Conservation (phyloP, 2,888 invertebrate species). For the Tillus elongatus region DNA sequence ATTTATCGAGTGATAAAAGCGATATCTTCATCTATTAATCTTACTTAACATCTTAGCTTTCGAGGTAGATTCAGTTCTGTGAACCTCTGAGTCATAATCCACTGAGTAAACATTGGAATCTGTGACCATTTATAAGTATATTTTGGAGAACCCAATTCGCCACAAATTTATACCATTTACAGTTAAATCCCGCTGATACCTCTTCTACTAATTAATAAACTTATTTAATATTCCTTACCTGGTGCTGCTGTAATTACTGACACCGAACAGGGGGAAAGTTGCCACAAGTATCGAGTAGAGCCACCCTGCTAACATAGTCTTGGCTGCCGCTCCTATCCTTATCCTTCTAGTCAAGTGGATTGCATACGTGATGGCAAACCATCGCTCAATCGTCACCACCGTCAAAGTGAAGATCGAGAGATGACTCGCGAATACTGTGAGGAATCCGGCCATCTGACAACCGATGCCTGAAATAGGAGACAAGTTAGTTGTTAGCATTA, state of each 20-base stretch:
- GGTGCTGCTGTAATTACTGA: constrained; percentile 83
- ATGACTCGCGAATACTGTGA: constrained; percentile 81
- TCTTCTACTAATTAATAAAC: not conserved
- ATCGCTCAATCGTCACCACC: constrained; percentile 75
- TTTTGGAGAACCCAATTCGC: no score
- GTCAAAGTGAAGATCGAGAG: constrained; percentile 81
- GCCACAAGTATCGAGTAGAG: constrained; percentile 68
- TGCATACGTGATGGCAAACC: constrained; percentile 76
- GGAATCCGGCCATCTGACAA: constrained; percentile 78
- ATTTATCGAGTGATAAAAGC: no score
- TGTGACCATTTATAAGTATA: no score
- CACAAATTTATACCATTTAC: no score
- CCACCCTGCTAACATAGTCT: constrained; percentile 74
- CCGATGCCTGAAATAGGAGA: constrained; percentile 56
- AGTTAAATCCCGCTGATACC: no score
- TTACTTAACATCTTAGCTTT: no score
- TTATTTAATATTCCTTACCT: constrained; percentile 41
- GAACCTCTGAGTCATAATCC: no score
- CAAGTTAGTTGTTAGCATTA: no score
- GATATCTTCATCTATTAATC: no score
- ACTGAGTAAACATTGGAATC: no score
- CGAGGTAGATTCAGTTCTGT: no score
- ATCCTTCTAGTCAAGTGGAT: constrained; percentile 75
- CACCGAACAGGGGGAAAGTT: constrained; percentile 67
- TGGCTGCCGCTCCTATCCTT: constrained; percentile 59